Percentiles rank a stretch among this genome's conserved stretches.
phyloP scores from a whole-genome alignment of 2,113 vertebrate species.

The Nasalis larvatus region DNA sequence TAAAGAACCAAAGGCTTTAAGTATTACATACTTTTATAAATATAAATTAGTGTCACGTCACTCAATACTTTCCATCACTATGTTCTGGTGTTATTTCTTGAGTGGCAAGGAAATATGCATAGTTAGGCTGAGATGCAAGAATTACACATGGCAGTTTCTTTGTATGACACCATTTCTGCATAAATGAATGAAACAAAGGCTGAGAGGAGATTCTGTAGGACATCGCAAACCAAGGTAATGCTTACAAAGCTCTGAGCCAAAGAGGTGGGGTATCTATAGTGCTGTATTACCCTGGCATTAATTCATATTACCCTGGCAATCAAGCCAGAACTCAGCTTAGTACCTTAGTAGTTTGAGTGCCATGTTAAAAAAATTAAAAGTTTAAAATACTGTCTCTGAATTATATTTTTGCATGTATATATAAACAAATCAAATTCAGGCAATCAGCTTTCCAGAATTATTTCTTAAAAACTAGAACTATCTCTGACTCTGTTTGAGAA shows the following conservation, averaged over 20 bases:
- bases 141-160: fast-evolving
- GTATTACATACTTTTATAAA: background rate
- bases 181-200: background rate
- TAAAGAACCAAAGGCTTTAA: background rate
- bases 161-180: background rate
- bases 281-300: background rate
- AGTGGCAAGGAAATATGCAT: background rate
- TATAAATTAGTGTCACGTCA: background rate
- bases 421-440: background rate
- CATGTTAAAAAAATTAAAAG: background rate
- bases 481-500: background rate
- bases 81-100: background rate
- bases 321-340: background rate
- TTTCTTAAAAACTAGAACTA: background rate
- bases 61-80: background rate
- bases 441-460: background rate
- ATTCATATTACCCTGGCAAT: background rate
- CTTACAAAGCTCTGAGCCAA: background rate
- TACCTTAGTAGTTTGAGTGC: background rate
- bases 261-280: background rate
- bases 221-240: background rate
- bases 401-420: background rate
- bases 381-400: background rate
- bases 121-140: background rate
- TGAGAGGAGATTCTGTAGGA: background rate